Conservation (phyloP, 2,113 vertebrate genomes). For the Gymnarchus niloticus region DNA sequence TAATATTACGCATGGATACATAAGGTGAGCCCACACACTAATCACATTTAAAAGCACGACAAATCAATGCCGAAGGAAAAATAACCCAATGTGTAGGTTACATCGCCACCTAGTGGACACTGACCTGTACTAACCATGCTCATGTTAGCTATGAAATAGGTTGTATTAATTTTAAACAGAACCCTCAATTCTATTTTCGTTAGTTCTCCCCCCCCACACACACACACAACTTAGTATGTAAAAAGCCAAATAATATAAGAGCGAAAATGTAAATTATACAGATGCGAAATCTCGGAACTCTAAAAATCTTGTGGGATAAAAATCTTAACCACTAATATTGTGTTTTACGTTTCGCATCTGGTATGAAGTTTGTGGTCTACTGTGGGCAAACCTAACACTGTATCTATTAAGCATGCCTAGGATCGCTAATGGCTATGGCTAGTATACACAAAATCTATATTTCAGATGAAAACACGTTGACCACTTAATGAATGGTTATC, state of each 20-base stretch:
- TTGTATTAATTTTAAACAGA: not conserved
- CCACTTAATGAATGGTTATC: not conserved
- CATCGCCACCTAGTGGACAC: slow-evolving; percentile 44
- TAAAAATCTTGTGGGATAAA: not conserved
- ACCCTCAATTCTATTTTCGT: not conserved
- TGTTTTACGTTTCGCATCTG: not conserved
- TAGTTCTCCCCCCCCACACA: not conserved
- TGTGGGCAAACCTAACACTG: not conserved
- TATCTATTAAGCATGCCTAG: not conserved
- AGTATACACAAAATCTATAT: not conserved
- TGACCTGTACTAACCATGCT: not conserved
- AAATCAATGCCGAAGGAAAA: not conserved
- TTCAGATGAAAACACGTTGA: not conserved
- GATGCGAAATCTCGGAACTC: not conserved
- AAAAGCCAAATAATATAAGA: not conserved
- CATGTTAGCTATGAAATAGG: not conserved
- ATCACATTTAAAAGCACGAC: not conserved
- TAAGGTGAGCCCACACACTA: not conserved
- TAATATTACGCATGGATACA: not conserved
- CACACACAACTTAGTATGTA: not conserved
- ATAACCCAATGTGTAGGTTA: slow-evolving; percentile 14
- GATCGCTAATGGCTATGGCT: not conserved
- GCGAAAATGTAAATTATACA: not conserved
- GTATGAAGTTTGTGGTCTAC: not conserved
- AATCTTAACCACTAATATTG: not conserved